phyloP scores from a whole-genome alignment of 2,797 vertebrate species.

The Premnoplex brunnescens region DNA sequence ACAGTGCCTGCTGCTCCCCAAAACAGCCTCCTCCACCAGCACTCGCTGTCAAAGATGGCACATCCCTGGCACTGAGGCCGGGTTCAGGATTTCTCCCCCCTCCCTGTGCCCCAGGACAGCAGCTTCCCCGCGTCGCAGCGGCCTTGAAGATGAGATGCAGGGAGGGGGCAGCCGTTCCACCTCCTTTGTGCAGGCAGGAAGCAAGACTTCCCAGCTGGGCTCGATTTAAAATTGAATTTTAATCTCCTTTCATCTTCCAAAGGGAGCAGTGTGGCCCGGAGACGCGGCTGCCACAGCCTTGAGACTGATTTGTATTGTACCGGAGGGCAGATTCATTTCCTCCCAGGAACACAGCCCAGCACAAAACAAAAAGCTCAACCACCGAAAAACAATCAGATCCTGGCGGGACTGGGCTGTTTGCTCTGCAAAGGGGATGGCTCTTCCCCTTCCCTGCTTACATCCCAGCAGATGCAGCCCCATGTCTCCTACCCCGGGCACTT shows the following conservation, averaged over 20 bases:
- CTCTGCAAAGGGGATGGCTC: background rate
- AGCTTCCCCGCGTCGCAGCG: rapidly evolving
- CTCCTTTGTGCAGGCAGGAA: slow-evolving; percentile 60
- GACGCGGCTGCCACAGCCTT: slow-evolving; percentile 56
- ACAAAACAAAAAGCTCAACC: slow-evolving; percentile 52
- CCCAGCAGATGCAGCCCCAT: background rate
- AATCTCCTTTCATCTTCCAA: slow-evolving; percentile 63
- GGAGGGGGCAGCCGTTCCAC: slow-evolving; percentile 29
- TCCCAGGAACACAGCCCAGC: slow-evolving; percentile 52
- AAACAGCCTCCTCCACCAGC: background rate
- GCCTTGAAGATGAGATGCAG: slow-evolving; percentile 45
- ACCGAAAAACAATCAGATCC: background rate
- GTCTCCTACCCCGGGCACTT: background rate
- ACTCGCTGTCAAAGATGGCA: rapidly evolving
- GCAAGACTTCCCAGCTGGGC: slow-evolving; percentile 63
- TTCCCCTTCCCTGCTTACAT: background rate
- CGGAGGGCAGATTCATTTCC: slow-evolving; percentile 59
- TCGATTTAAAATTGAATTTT: slow-evolving; percentile 56
- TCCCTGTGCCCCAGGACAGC: slow-evolving; percentile 1
- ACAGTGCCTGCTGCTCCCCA: background rate
- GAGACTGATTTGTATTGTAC: slow-evolving; percentile 56
- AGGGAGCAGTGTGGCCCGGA: slow-evolving; percentile 28
- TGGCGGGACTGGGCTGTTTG: background rate
- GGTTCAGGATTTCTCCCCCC: background rate
- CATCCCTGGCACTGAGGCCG: background rate